phyloP scores from a whole-genome alignment of 2,797 vertebrate genomes.

The Peromyscus eremicus region DNA sequence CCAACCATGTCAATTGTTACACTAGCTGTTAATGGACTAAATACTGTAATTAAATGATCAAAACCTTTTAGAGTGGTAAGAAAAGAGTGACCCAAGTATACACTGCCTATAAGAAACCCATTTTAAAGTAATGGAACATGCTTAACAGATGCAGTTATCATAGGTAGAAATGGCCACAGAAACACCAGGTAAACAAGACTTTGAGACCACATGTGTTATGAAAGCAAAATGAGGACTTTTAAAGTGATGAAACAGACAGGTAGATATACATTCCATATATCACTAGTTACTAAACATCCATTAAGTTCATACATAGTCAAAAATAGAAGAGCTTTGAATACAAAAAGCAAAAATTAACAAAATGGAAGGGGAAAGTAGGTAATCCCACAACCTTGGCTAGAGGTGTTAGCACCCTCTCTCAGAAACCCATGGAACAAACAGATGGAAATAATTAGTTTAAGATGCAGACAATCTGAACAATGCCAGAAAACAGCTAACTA shows the following conservation, averaged over 20 bases:
- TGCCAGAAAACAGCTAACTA: not conserved
- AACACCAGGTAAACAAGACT: not conserved
- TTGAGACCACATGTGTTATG: not conserved
- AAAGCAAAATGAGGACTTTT: not conserved
- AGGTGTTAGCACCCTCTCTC: not conserved
- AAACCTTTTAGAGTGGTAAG: not conserved
- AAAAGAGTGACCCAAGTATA: not conserved
- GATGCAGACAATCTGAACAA: not conserved
- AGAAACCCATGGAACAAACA: not conserved
- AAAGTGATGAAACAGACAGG: not conserved
- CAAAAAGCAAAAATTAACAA: not conserved
- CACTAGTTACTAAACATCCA: not conserved
- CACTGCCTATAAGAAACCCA: not conserved
- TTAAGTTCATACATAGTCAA: not conserved
- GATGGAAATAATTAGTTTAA: not conserved
- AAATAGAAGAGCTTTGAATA: not conserved
- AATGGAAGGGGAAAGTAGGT: not conserved
- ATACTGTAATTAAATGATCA: not conserved
- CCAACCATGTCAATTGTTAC: not conserved
- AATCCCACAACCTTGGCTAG: not conserved
- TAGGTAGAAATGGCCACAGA: not conserved
- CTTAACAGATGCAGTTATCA: not conserved
- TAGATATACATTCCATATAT: not conserved
- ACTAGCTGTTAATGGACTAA: not conserved
- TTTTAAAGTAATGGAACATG: not conserved